Base-by-base conservation (phyloP, 37 sponge, comb jelly and placozoan genomes). In the Theonella swinhoei region DNA sequence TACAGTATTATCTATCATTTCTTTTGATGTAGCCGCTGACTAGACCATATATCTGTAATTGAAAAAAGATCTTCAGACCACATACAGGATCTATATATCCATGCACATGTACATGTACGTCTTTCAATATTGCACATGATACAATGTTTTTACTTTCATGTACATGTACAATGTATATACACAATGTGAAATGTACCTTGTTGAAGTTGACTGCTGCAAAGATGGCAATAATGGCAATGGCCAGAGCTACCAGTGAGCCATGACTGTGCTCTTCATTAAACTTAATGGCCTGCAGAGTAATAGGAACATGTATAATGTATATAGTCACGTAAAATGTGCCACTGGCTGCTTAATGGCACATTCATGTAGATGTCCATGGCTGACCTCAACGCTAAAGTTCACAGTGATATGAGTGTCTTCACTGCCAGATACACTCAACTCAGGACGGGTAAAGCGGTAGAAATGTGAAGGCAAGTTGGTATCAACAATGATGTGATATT, bases 191-290 rank as follows among this genome's bases (percentile, higher is more conserved):
- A 9, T n/a, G 41, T 73, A 85, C 86, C 79, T 77, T 85, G 25
- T 85, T 77, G 68, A 70, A 40, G 33, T 85, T 85, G 39, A 78
- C 72, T 22, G 77, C 17, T n/a, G 79, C 86, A 78, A 85, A 85
- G 4, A 78, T 29, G 25, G n/a, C 72, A 0, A n/a, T 63, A 7
- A 85, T 26, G 38, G 71, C 79, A 14, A 78, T n/a, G 0, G 61
- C 19, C 2, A 85, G 70, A 67, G 78, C 86, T 23, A 85, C 20
- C 28, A 85, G 31, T 58, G 86, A 85, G 19, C 86, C 86, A 24
- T 62, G 39, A 75, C 64, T 79, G 79, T 25, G 67, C 20, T 26
- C 64, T 40, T 3, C 30, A 38, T 32, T 63, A 25, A 29, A 66
- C 29, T 2, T 26, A 1, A 19, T 47, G 26, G 31, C 31, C 76